Evolutionary conservation across 2,797 vertebrate genomes (phyloP), one percentile per base, ranked within the genome.

Genomic region (Vireo griseus): DNA sequence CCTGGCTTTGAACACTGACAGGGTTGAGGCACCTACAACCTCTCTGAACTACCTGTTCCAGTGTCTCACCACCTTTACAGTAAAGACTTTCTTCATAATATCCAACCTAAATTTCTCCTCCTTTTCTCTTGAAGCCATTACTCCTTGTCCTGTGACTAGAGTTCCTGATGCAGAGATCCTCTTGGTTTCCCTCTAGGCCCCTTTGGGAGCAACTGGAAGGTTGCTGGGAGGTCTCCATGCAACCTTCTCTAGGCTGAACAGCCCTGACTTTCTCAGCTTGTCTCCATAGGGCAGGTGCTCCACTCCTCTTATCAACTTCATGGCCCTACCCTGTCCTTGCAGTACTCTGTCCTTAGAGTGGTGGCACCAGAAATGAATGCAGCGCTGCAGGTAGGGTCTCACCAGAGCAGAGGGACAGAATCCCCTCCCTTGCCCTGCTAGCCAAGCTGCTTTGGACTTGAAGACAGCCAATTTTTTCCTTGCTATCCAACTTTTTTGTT

Each of bases 371-470:
- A 48, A 10, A 22, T 48, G 42, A 14, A 4, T 11, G 18, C 16
- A 8, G 22, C 22, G 39, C 47, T 48, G 21, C 28, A 9, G 22
- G 13, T 31, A 13, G 15, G 7, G 26, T 54, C 33, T 59, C 24
- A 47, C 4, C 31, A 39, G 45, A 45, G 25, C 39, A 47, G 52
- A 45, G 39, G 29, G 39, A 13, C 5, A 26, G 52, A 47, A 16
- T 73, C 45, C 26, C 20, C 10, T 80, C 19, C 40, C 5, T 35
- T 6, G 11, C 16, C 29, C 45, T 59, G 8, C 25, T 73, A 16
- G 6, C 10, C 33, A 17, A 0, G 0, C 28, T 52, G 8, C 19
- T 44, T 57, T 72, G 13, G 16, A 67, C 37, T 72, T 65, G 21
- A 82, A 86, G 9, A 17, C 6, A 57, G 39, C 28, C 13, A n/a